These are phyloP conservation scores for Drosophila anomalata DNA, from an alignment of 2,888 invertebrate species.

Conservation along the genomic window DNA sequence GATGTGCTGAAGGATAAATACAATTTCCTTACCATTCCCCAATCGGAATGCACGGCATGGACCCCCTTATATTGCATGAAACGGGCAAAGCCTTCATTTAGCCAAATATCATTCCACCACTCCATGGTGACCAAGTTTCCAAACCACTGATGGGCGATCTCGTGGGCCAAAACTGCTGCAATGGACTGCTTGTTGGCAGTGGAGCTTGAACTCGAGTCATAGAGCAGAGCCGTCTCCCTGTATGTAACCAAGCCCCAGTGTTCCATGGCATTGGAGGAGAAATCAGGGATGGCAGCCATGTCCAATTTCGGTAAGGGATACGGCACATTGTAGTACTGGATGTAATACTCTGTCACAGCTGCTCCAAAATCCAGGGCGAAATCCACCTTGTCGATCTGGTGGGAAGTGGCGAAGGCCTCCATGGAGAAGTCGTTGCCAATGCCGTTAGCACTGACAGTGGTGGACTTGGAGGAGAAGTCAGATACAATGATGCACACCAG, in stretches of 20 bases:
- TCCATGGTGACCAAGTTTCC: conserved; percentile 95
- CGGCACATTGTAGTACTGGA: conserved; percentile 91
- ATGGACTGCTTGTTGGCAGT: conserved; percentile 90
- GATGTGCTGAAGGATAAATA: not conserved
- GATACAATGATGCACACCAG: conserved; percentile 95
- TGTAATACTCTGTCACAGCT: conserved; percentile 91
- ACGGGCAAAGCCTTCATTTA: conserved; percentile 96
- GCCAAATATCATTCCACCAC: conserved; percentile 97
- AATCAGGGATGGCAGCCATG: conserved; percentile 83
- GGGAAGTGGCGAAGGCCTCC: conserved; percentile 89
- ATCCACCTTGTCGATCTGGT: conserved; percentile 89
- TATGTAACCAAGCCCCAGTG: conserved; percentile 97
- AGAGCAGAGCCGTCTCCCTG: conserved; percentile 92
- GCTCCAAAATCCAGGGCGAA: conserved; percentile 91
- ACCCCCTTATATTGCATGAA: conserved; percentile 93
- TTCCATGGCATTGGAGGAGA: conserved; percentile 93
- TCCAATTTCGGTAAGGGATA: conserved; percentile 94
- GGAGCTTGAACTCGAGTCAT: conserved; percentile 89
- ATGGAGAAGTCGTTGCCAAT: conserved; percentile 87
- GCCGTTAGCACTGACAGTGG: conserved; percentile 84
- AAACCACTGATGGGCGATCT: conserved; percentile 97
- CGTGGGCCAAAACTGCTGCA: conserved; percentile 93
- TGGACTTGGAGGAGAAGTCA: conserved; percentile 88
- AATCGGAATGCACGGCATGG: conserved; percentile 88
- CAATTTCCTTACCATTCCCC: conserved; percentile 88